Base-by-base conservation (phyloP, 2,888 invertebrate species). In the Netelia fuscicornis region DNA sequence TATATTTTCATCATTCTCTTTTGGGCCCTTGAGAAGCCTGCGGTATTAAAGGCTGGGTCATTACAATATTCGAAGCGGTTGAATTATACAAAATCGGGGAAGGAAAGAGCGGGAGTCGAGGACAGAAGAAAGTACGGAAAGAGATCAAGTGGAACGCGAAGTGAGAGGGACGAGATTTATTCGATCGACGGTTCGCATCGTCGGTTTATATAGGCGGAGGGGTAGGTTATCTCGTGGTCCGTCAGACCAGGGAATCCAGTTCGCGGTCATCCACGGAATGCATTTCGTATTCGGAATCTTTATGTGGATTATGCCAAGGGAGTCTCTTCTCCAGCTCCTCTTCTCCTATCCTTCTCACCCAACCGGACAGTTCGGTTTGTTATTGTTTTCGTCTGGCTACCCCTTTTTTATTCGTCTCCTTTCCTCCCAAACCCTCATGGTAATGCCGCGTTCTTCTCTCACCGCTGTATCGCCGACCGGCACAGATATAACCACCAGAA, bases 271-370 rank as follows among this genome's bases (percentile, higher is more conserved):
- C 68, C 83, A 62, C 65, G 91, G 93, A 93, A 93, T 92, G 92
- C 90, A 93, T 93, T 92, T 92, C 90, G 92, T 90, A 93, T 93
- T 93, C 93, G 91, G 89, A 89, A 91, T 92, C 90, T 90, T 92
- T 90, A 90, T 88, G 65, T 86, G 89, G 91, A 92, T 91, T 92
- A 92, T 89, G 89, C 89, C 84, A 83, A 72, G 71, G 44, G 58
- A 64, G 54, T 56, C 67, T 67, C 44, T 48, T 76, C 83, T 80
- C 71, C 71, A 79, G 68, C 74, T 84, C 84, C 87, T 84, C 86
- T 86, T 88, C 37, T 6, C 6, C 37, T 37, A 87, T 87, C 62
- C 77, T 74, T 70, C 77, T 86, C 77, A 81, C 82, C 86, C 87
- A 89, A 90, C 89, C 90, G 89, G 88, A 80, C 86, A 67, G 60